A percentile compares a stretch with the other conserved stretches of the same genome.
Conservation (phyloP, 2,888 invertebrate species). For the Lochmaea crataegi region DNA sequence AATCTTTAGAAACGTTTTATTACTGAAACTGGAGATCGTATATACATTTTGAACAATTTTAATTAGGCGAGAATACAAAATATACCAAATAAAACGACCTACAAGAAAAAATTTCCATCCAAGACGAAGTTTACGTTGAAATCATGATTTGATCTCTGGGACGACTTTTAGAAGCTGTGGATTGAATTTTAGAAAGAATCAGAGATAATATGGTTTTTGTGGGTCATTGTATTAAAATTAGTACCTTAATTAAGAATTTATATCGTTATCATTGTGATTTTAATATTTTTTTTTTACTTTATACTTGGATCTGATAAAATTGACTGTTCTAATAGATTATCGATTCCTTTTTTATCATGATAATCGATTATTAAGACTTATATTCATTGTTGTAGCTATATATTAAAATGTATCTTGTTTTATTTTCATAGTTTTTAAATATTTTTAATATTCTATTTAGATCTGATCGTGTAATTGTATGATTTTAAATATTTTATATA, state of each 20-base stretch:
- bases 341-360: neutral
- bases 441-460: neutral
- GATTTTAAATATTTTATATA: neutral
- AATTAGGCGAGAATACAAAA: too few relatives aligned
- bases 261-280: neutral
- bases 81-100: too few relatives aligned
- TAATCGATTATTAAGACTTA: neutral
- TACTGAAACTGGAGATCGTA: too few relatives aligned
- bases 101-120: too few relatives aligned
- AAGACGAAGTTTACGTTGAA: too few relatives aligned
- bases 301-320: neutral
- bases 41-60: too few relatives aligned
- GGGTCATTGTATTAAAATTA: neutral
- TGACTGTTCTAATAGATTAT: neutral
- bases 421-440: neutral
- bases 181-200: too few relatives aligned
- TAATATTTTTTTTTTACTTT: neutral
- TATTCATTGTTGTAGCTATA: conserved; percentile 3
- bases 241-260: neutral
- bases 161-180: too few relatives aligned
- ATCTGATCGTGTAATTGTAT: conserved; percentile 9
- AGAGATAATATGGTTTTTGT: neutral
- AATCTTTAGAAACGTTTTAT: neutral
- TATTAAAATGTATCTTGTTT: conserved; percentile 1
- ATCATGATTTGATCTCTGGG: too few relatives aligned